These are phyloP conservation scores for Malurus alboscapulatus DNA, from an alignment of 2,113 vertebrate species.

Conservation along the genomic window DNA sequence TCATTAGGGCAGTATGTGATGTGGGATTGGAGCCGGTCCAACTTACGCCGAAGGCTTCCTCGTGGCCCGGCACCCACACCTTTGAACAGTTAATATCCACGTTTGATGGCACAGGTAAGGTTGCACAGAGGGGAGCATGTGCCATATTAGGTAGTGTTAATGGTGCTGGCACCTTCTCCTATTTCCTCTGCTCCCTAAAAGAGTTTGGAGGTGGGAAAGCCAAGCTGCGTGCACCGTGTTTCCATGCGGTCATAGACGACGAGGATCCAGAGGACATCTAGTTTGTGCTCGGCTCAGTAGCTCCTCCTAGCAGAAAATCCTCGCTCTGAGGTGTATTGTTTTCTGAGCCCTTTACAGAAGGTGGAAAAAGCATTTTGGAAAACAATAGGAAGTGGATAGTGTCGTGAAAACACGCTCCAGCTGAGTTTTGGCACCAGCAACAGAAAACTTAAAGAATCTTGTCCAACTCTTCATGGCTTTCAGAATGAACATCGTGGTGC, in stretches of 20 bases:
- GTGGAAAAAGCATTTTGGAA: constrained; percentile 35
- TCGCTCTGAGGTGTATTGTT: constrained; percentile 57
- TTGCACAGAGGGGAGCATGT: not conserved
- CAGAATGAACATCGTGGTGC: constrained; percentile 15
- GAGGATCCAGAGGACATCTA: not conserved
- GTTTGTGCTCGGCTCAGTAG: constrained; percentile 48
- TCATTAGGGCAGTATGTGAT: constrained; percentile 15
- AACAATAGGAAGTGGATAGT: constrained; percentile 60
- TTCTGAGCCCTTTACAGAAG: constrained; percentile 73
- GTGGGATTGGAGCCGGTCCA: constrained; percentile 21
- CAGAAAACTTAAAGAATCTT: constrained; percentile 29
- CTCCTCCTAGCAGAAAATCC: constrained; percentile 61
- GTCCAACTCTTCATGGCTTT: constrained; percentile 53
- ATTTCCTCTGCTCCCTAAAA: constrained; percentile 17
- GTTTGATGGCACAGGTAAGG: not conserved
- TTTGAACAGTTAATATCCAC: constrained; percentile 2
- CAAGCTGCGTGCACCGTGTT: not conserved
- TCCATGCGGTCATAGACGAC: not conserved
- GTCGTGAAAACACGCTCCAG: constrained; percentile 49
- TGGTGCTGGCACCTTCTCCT: constrained; percentile 28
- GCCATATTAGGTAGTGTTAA: constrained; percentile 27
- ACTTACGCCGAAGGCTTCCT: not conserved
- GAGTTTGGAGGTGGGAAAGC: not conserved
- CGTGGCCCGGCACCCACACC: not conserved
- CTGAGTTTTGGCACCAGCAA: constrained; percentile 41